A percentile compares a stretch with the other conserved stretches of the same genome.
Conservation (phyloP, 2,888 invertebrate species). For the Sericinus montela region DNA sequence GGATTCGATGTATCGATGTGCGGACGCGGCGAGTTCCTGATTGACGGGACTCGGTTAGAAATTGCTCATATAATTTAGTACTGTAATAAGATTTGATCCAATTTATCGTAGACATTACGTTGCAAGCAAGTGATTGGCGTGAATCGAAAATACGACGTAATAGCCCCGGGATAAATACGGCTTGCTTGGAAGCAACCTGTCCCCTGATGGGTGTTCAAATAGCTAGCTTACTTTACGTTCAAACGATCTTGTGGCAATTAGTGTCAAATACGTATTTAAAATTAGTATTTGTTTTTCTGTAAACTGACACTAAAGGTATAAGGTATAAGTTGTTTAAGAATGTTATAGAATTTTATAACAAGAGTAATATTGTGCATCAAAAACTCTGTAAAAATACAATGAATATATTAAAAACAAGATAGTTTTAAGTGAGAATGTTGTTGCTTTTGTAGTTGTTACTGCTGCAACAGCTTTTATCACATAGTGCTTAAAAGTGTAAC, state of each 20-base stretch:
- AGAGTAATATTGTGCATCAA: too few species aligned
- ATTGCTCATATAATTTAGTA: slow-evolving; percentile 22
- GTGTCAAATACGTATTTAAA: not conserved
- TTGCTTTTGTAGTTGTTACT: too few species aligned
- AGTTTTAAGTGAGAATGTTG: too few species aligned
- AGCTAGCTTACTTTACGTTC: not conserved
- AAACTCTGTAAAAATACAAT: too few species aligned
- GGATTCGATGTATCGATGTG: slow-evolving; percentile 50
- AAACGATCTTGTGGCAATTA: not conserved
- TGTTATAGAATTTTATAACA: too few species aligned
- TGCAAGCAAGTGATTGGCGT: slow-evolving; percentile 4
- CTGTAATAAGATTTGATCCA: slow-evolving; percentile 20
- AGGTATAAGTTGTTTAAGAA: too few species aligned
- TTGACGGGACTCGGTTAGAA: slow-evolving; percentile 33
- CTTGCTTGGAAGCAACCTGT: slow-evolving; percentile 1
- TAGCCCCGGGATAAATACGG: slow-evolving; percentile 7
- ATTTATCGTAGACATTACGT: slow-evolving; percentile 6
- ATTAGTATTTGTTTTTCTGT: not conserved
- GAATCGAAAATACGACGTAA: not conserved
- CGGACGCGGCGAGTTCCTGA: slow-evolving; percentile 50
- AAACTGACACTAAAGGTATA: not conserved
- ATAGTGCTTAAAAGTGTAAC: too few species aligned
- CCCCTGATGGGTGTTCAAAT: not conserved
- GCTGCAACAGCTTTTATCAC: too few species aligned
- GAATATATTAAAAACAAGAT: too few species aligned